Evolutionary conservation across 2,797 vertebrate species (phyloP), one percentile per base, ranked within the genome.

Genomic region (Spondyliosoma cantharus): DNA sequence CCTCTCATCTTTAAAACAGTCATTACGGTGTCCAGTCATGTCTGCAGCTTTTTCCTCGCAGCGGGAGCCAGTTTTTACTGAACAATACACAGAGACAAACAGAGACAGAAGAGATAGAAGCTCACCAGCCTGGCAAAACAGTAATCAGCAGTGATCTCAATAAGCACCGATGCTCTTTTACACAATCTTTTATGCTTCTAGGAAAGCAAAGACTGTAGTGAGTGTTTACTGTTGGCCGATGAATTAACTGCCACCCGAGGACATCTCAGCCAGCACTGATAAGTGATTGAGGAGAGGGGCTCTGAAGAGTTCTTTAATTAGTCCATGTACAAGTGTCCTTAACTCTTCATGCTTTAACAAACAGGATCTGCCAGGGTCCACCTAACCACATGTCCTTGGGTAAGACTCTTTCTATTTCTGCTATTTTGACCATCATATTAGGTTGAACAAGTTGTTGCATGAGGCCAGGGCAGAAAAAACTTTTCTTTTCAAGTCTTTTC

Each of bases 61-160:
- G 9, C 42, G 3, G 27, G 15, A 42, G 65, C n/a, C 24, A 3
- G 3, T 68, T 53, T 65, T n/a, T 37, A 17, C 20, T 15, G n/a
- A 70, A 24, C 37, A 8, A 3, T 12, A 3, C n/a, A 9, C 43
- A 37, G 68, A 64, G 60, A 53, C 20, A 19, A 62, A 9, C 43
- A 37, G 68, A 64, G 54, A 53, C 20, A 19, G 69, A 25, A 20
- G 60, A 58, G 5, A 50, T 8, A 15, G 48, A 53, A 45, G 59
- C 42, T 46, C 61, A 66, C 54, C 61, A 46, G 25, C 60, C 52
- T 27, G 42, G 45, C 46, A 72, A 76, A 73, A 75, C 72, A 58
- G 20, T 62, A 17, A 80, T 72, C 71, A 60, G 37, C 25, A 29
- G 22, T 20, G 25, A 71, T 67, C 73, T 70, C 54, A 74, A 29